A percentile compares a stretch with the other conserved stretches of the same genome.
Conservation (phyloP, 2,113 vertebrate species). For the Phrynocephalus versicolor region DNA sequence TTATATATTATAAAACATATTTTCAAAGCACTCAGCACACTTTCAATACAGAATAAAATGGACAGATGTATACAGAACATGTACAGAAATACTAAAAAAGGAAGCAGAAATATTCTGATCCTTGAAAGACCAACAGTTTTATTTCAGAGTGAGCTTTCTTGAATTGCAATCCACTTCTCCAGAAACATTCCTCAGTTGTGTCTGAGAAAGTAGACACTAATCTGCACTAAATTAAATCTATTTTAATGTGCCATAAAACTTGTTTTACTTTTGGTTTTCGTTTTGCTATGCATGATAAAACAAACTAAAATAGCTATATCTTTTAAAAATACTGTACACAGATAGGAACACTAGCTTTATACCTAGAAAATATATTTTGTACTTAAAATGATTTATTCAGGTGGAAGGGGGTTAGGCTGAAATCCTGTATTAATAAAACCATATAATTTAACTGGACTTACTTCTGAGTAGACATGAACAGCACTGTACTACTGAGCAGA, state of each 20-base stretch:
- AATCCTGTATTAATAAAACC: background rate
- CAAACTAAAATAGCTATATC: no score
- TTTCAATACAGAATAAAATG: slow-evolving; percentile 54
- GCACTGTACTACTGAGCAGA: slow-evolving; percentile 2
- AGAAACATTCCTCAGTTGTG: no score
- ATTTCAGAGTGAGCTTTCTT: no score
- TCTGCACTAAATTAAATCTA: no score
- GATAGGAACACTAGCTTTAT: slow-evolving; percentile 49
- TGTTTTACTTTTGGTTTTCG: no score
- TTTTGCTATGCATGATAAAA: no score
- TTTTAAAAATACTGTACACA: slow-evolving; percentile 46
- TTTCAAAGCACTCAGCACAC: slow-evolving; percentile 51
- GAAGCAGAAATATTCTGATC: no score
- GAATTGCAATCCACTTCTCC: no score
- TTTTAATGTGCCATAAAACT: no score
- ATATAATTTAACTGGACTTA: background rate
- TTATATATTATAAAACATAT: background rate
- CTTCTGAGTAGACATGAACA: background rate
- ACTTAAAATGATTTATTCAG: slow-evolving; percentile 42
- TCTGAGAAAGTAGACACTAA: no score
- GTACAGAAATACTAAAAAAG: no score
- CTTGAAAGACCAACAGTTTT: no score
- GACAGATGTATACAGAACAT: background rate
- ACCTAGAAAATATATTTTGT: slow-evolving; percentile 59
- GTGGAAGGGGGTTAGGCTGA: background rate